Percentiles rank a stretch among this genome's conserved stretches.
Conservation (phyloP, 2,113 vertebrate species). For the Elachura formosa region DNA sequence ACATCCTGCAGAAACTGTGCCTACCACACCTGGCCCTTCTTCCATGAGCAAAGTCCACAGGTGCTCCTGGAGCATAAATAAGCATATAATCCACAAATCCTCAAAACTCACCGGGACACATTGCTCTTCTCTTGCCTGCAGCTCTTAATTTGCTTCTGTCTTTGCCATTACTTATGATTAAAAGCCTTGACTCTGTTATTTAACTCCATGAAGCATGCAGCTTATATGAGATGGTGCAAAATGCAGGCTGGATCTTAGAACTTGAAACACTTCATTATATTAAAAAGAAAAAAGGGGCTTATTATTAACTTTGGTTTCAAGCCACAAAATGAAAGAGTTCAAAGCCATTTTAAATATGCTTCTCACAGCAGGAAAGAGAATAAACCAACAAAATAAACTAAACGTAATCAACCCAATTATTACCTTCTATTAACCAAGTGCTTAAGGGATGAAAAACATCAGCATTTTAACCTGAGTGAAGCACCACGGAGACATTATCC, state of each 20-base stretch:
- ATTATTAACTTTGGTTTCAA: slow-evolving; percentile 42
- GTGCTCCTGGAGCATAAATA: background rate
- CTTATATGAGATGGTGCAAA: background rate
- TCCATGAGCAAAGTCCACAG: background rate
- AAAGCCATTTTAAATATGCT: background rate
- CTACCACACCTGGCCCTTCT: background rate
- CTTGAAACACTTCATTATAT: slow-evolving; percentile 23
- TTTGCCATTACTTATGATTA: slow-evolving; percentile 43
- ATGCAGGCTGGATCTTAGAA: background rate
- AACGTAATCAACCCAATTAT: slow-evolving; percentile 42
- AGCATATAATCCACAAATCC: background rate
- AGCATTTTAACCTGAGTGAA: background rate
- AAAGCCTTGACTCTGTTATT: slow-evolving; percentile 38
- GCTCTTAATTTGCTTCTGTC: slow-evolving; percentile 48
- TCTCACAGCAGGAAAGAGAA: slow-evolving; percentile 10
- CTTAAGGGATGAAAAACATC: slow-evolving; percentile 11
- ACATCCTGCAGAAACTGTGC: background rate
- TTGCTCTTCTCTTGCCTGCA: background rate
- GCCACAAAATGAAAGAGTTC: background rate
- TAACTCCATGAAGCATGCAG: background rate
- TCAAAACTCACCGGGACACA: background rate
- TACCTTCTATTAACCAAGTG: slow-evolving; percentile 32
- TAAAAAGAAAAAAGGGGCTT: slow-evolving; percentile 13
- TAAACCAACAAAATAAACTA: slow-evolving; percentile 41
- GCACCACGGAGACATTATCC: background rate